These are phyloP conservation scores for Colletes collaris DNA, from an alignment of 2,888 invertebrate species.

Conservation along the genomic window DNA sequence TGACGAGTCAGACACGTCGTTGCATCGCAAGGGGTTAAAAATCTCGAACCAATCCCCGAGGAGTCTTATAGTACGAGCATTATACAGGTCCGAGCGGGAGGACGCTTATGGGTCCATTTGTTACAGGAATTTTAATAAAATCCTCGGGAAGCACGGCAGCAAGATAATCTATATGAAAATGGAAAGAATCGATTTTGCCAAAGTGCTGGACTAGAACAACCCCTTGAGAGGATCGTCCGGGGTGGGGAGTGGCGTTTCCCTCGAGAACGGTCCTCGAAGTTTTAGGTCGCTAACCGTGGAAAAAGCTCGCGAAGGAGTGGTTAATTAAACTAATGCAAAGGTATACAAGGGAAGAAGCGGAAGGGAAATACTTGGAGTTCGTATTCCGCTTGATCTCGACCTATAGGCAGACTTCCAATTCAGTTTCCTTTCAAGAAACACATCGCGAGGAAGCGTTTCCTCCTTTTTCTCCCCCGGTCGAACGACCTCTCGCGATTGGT, in stretches of 20 bases:
- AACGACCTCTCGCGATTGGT: not conserved
- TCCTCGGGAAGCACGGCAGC: too few relatives aligned
- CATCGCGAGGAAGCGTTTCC: not conserved
- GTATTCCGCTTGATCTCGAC: constrained; percentile 34
- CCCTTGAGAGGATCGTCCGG: constrained; percentile 59
- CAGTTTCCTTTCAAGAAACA: constrained; percentile 31
- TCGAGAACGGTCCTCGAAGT: constrained; percentile 37
- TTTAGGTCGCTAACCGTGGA: constrained; percentile 41
- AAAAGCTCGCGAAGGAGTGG: constrained; percentile 43
- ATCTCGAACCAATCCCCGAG: too few relatives aligned
- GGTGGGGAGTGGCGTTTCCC: constrained; percentile 24
- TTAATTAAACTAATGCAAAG: constrained; percentile 67
- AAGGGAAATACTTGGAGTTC: constrained; percentile 54
- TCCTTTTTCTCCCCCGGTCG: not conserved
- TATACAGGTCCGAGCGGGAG: too few relatives aligned
- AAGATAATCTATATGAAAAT: too few relatives aligned
- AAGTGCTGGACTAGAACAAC: too few relatives aligned
- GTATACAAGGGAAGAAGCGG: constrained; percentile 49
- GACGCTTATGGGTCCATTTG: too few relatives aligned
- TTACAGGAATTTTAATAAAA: too few relatives aligned
- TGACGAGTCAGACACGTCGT: too few relatives aligned
- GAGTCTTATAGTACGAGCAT: too few relatives aligned
- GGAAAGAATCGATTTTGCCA: too few relatives aligned
- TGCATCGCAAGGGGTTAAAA: too few relatives aligned
- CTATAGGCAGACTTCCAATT: constrained; percentile 13